phyloP scores from a whole-genome alignment of 1,140 invertebrate species.

The Drosophila dunni region DNA sequence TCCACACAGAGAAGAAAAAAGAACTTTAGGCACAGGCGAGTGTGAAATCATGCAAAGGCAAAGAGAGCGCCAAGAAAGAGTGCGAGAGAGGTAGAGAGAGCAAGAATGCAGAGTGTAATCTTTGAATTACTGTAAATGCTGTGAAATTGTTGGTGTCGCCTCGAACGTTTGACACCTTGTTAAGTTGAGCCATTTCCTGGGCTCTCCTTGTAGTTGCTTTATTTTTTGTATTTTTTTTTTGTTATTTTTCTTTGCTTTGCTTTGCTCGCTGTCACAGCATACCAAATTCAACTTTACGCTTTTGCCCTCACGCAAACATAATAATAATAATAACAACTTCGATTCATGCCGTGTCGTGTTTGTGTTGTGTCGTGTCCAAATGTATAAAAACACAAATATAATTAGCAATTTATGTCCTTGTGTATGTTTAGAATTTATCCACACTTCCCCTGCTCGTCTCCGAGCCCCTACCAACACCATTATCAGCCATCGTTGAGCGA shows the following conservation, averaged over 20 bases:
- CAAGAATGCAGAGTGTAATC: slow-evolving; percentile 10
- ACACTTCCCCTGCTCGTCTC: neutral
- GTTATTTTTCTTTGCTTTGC: neutral
- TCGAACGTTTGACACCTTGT: slow-evolving; percentile 23
- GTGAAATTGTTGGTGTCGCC: slow-evolving; percentile 15
- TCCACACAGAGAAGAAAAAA: slow-evolving; percentile 9
- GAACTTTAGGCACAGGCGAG: neutral
- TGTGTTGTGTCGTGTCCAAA: neutral
- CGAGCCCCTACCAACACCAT: neutral
- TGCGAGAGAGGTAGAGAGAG: neutral
- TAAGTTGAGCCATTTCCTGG: slow-evolving; percentile 17
- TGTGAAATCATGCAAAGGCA: neutral
- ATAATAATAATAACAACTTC: slow-evolving; percentile 15
- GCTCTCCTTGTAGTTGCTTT: neutral
- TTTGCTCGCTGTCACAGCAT: slow-evolving; percentile 19
- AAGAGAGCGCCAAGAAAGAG: slow-evolving; percentile 1
- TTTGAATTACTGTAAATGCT: slow-evolving; percentile 29
- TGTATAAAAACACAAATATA: slow-evolving; percentile 4
- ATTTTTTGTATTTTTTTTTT: neutral
- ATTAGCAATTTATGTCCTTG: neutral
- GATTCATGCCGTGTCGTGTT: neutral
- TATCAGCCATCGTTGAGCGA: slow-evolving; percentile 20
- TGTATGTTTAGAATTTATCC: neutral
- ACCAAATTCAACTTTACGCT: slow-evolving; percentile 28
- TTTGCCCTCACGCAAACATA: slow-evolving; percentile 29